Percentiles rank a stretch among this genome's conserved stretches.
Evolutionary conservation across 2,888 invertebrate genomes (phyloP).

Genomic region (Hofmannophila pseudospretella): DNA sequence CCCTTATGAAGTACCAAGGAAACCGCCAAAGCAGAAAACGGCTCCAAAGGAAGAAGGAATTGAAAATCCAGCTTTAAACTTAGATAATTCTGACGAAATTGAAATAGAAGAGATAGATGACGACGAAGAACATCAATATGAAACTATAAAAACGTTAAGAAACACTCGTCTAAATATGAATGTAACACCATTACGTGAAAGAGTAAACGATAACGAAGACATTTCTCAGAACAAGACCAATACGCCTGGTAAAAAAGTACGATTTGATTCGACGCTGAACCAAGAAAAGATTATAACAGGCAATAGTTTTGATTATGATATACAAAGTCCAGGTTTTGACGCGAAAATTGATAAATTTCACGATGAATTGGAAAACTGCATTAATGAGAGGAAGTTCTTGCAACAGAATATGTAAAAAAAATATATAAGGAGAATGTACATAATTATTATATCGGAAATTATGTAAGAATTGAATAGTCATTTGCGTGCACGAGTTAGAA

Average conservation of each 20-base stretch:
- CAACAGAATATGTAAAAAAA: constrained; percentile 69
- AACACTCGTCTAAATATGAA: constrained; percentile 65
- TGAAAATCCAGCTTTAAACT: constrained; percentile 61
- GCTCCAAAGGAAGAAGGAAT: constrained; percentile 55
- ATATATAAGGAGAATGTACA: no score
- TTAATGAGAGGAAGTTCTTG: constrained; percentile 67
- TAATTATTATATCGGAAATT: no score
- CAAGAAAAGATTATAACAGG: constrained; percentile 69
- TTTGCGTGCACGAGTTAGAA: no score
- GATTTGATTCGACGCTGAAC: constrained; percentile 70
- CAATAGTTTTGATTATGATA: constrained; percentile 63
- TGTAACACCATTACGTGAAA: constrained; percentile 59
- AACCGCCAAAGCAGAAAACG: constrained; percentile 46
- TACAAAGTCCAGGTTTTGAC: constrained; percentile 68
- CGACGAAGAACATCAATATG: constrained; percentile 62
- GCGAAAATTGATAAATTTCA: constrained; percentile 68
- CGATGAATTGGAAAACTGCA: constrained; percentile 72
- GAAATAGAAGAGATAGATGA: constrained; percentile 45
- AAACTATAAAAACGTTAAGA: constrained; percentile 61
- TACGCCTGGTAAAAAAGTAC: constrained; percentile 64
- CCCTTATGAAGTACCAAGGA: constrained; percentile 69
- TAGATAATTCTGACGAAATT: constrained; percentile 68
- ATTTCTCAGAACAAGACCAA: constrained; percentile 45
- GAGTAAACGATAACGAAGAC: constrained; percentile 40
- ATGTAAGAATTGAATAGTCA: no score